Evolutionary conservation across 2,888 invertebrate species (phyloP).

Genomic region (Hetaerina titia): DNA sequence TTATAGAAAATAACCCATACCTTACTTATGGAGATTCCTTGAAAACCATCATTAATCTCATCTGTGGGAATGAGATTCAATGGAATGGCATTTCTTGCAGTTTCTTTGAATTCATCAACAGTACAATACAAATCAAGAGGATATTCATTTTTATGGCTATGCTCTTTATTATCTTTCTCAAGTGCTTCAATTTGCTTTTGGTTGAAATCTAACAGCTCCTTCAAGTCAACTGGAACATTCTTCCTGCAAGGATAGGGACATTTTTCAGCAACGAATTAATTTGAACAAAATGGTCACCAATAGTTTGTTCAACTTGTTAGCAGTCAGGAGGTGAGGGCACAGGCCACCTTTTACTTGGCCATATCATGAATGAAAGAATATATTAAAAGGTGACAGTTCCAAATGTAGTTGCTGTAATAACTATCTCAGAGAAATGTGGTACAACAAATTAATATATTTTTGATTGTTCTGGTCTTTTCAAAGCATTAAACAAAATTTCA

Average conservation of each 20-base stretch:
- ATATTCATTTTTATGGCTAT: conserved; percentile 78
- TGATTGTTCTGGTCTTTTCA: too few species aligned
- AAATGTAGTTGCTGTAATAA: too few species aligned
- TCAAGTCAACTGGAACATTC: conserved; percentile 80
- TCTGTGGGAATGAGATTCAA: conserved; percentile 36
- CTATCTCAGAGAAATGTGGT: too few species aligned
- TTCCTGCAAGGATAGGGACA: conserved; percentile 74
- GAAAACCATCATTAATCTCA: conserved; percentile 76
- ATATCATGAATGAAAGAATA: too few species aligned
- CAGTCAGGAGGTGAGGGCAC: too few species aligned
- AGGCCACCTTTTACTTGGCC: too few species aligned
- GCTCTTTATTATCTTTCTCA: conserved; percentile 71
- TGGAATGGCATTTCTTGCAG: conserved; percentile 13
- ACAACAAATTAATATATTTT: too few species aligned
- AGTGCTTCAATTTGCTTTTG: conserved; percentile 73
- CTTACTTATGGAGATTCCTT: conserved; percentile 58
- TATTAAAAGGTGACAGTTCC: too few species aligned
- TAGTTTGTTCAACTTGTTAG: too few species aligned
- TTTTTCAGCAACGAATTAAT: too few species aligned
- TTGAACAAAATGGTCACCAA: too few species aligned
- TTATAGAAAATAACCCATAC: not conserved
- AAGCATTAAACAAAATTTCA: too few species aligned
- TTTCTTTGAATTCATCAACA: conserved; percentile 82
- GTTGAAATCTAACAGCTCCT: conserved; percentile 80
- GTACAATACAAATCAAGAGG: conserved; percentile 84